A percentile compares a stretch with the other conserved stretches of the same genome.
Conservation (phyloP, 2,113 vertebrate species). For the Orcinus orca region DNA sequence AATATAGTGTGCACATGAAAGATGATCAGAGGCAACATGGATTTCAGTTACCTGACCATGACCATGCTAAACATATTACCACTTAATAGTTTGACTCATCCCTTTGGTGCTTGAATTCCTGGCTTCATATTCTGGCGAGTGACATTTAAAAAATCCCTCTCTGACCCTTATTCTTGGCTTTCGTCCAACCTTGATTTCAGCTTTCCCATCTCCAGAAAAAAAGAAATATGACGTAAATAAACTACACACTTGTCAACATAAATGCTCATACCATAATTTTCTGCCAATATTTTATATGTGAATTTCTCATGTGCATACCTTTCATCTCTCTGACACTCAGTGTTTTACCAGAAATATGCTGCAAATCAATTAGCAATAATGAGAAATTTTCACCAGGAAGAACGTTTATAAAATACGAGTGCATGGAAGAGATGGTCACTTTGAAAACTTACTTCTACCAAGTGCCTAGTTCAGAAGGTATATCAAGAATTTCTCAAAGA, state of each 20-base stretch:
- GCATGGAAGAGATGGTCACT: background rate
- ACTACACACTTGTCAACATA: background rate
- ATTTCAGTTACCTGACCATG: background rate
- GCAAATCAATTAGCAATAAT: background rate
- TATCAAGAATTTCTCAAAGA: background rate
- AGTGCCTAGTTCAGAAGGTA: background rate
- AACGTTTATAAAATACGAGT: background rate
- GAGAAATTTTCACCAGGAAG: background rate
- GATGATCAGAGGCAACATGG: background rate
- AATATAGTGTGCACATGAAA: background rate
- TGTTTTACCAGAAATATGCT: background rate
- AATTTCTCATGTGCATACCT: background rate
- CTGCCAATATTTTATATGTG: background rate
- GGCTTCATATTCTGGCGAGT: background rate
- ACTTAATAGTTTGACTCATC: background rate
- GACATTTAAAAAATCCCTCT: background rate
- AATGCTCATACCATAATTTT: background rate
- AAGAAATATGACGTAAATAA: background rate
- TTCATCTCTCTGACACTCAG: background rate
- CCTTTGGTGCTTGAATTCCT: background rate
- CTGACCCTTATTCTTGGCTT: background rate
- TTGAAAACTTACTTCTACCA: slow-evolving; percentile 13
- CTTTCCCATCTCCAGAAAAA: background rate
- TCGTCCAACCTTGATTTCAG: background rate
- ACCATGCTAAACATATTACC: background rate